Evolutionary conservation across 2,113 vertebrate species (phyloP).

Genomic region (Periophthalmus modestus): DNA sequence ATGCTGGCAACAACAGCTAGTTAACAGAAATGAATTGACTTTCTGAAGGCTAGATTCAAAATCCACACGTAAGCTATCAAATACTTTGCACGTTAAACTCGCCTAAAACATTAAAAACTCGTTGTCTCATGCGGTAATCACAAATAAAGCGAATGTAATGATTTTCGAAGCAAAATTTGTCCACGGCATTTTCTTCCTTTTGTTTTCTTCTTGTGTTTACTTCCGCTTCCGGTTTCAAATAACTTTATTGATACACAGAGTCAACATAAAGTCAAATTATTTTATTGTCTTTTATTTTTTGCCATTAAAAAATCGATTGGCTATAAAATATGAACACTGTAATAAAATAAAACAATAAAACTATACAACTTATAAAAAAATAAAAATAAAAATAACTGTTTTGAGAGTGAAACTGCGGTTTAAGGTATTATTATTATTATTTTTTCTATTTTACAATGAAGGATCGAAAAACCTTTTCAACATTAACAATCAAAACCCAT

Average conservation of each 20-base stretch:
- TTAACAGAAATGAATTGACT: background rate
- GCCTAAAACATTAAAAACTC: background rate
- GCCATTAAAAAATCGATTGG: background rate
- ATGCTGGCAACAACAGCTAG: background rate
- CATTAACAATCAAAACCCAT: background rate
- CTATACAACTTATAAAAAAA: too few relatives aligned
- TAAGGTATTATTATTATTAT: background rate
- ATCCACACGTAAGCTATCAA: background rate
- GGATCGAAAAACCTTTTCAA: background rate
- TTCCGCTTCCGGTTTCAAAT: constrained; percentile 62
- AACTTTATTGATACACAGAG: constrained; percentile 51
- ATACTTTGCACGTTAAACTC: background rate
- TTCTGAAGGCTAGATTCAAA: background rate
- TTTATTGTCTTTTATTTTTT: background rate
- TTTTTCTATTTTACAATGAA: background rate
- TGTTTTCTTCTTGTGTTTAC: background rate
- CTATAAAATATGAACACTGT: background rate
- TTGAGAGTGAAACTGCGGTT: background rate
- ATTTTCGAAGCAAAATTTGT: background rate
- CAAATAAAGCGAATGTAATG: background rate
- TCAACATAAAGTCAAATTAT: background rate
- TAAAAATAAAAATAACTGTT: background rate
- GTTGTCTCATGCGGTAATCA: background rate
- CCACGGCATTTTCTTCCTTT: background rate
- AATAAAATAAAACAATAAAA: background rate